Evolutionary conservation across 2,888 invertebrate genomes (phyloP).

Genomic region (Colostygia pectinataria): DNA sequence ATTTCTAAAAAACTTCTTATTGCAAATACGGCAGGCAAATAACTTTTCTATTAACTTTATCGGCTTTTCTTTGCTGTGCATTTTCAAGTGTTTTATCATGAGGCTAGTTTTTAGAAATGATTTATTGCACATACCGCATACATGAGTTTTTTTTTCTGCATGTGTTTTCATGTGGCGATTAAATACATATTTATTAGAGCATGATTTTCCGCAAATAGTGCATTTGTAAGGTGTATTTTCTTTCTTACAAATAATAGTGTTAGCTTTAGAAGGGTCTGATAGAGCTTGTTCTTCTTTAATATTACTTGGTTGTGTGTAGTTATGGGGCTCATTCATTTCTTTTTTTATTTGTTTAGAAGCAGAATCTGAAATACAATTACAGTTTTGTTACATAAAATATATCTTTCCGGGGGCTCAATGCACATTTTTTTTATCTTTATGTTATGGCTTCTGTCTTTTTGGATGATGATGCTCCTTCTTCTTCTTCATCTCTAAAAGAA

Average conservation of each 20-base stretch:
- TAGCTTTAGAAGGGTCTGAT: background rate
- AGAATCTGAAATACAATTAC: constrained; percentile 11
- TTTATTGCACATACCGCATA: background rate
- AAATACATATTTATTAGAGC: constrained; percentile 3
- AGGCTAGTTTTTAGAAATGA: constrained; percentile 2
- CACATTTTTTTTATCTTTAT: too few relatives aligned
- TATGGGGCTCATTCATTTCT: background rate
- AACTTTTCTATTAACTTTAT: constrained; percentile 5
- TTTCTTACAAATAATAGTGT: background rate
- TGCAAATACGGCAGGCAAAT: constrained; percentile 12
- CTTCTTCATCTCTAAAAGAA: too few relatives aligned
- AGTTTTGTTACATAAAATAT: too few relatives aligned
- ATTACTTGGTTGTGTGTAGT: background rate
- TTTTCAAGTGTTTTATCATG: constrained; percentile 7
- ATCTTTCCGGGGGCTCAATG: too few relatives aligned
- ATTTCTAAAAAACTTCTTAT: constrained; percentile 14
- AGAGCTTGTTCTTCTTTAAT: constrained; percentile 1
- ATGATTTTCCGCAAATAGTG: constrained; percentile 8
- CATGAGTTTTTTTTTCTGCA: too few relatives aligned
- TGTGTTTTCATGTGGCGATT: constrained; percentile 11
- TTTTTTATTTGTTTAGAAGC: constrained; percentile 6
- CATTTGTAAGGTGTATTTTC: background rate
- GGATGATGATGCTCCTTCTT: too few relatives aligned
- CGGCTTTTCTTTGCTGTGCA: too few relatives aligned
- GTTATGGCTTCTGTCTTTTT: too few relatives aligned